Evolutionary conservation across 2,888 invertebrate genomes (phyloP), one percentile per base, ranked within the genome.

Genomic region (Torymus texanus): DNA sequence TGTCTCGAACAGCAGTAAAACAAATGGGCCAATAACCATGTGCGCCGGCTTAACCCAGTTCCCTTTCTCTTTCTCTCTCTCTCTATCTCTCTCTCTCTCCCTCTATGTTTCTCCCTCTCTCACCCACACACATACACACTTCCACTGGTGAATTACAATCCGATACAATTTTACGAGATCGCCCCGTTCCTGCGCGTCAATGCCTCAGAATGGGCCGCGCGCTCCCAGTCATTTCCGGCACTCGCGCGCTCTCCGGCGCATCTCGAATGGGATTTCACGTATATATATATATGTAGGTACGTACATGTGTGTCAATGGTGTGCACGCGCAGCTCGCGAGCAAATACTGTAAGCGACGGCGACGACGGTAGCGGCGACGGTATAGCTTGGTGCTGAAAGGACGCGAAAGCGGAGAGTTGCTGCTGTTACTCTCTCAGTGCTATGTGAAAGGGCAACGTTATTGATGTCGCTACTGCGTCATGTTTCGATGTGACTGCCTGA

Each of bases 101-200:
- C 16, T 56, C 62, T 62, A n/a, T n/a, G n/a, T n/a, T n/a, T n/a
- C n/a, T n/a, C n/a, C n/a, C n/a, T n/a, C n/a, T n/a, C 21, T 2
- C 21, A 21, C 21, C 1, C 2, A 21, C 21, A 21, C 21, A 21
- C 21, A 21, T 2, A 21, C 62, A 29, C 62, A 21, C 24, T 61
- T 12, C 10, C 53, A n/a, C 12, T 63, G 62, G 29, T 78, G 74
- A 78, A 74, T 73, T 68, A 70, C 74, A 75, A 75, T 79, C 79
- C 75, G 74, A 75, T 79, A 75, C 63, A 63, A 79, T 75, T 79
- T 75, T 70, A 68, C 75, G 74, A 75, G 78, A 79, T 75, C 79
- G 71, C n/a, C 63, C 65, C 55, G 77, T 58, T 58, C 51, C 29
- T 29, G 66, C 72, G 66, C 77, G 59, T 78, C 77, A 72, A 72